Base-by-base conservation (phyloP, 2,888 invertebrate genomes). In the Leucophenga montana region DNA sequence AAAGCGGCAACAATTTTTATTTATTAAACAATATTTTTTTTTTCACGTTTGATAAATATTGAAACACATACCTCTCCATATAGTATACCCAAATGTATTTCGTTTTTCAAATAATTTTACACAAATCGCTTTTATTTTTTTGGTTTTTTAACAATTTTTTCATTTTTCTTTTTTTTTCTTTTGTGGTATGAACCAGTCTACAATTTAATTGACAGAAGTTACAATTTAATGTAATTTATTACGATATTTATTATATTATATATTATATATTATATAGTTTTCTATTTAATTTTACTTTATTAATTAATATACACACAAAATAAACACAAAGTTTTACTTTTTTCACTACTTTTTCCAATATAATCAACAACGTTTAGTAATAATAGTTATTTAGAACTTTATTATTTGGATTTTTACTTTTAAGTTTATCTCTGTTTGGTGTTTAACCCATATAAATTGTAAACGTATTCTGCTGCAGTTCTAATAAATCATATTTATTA, bases 131-230 rank as follows among this genome's bases (percentile, higher is more conserved):
- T 27, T 33, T 39, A 67, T 61, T 16, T 27, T 22, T 62, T 67
- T n/a, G n/a, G n/a, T n/a, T n/a, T n/a, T n/a, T n/a, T n/a, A n/a
- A n/a, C n/a, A n/a, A n/a, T n/a, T n/a, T n/a, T 27, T 27, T 33
- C 22, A 67, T 61, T 16, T 27, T 22, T 62, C 62, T n/a, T 62
- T 62, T 73, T 67, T 53, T 53, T 73, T 79, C 74, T 62, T 62
- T 73, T 75, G 81, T 84, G 78, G 77, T 82, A 78, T 84, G 78
- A 85, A 87, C 88, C 88, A 88, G 88, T 88, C 88, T 88, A 88
- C 87, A 85, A 86, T 84, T 85, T 88, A 88, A 88, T 88, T 88
- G 88, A 88, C 88, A 88, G 85, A 88, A 87, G 88, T 88, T 88
- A 85, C 88, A 87, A 86, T 87, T 79, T 81, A 82, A 83, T 57